Conservation (phyloP, 2,113 vertebrate species). For the Neogale vison region DNA sequence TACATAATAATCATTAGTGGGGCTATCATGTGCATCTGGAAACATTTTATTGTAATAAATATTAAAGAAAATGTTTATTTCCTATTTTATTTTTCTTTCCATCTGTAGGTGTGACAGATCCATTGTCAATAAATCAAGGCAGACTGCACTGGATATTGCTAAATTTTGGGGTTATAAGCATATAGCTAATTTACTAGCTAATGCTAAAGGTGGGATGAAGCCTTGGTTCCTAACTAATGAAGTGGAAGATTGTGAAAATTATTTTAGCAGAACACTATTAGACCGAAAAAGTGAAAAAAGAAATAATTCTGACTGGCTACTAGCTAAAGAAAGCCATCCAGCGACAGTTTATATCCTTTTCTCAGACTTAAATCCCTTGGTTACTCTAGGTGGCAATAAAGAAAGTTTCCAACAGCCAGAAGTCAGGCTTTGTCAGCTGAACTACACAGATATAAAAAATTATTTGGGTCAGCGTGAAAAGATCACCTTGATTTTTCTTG, state of each 20-base stretch:
- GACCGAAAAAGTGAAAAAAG: slow-evolving; percentile 92
- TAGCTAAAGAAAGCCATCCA: slow-evolving; percentile 84
- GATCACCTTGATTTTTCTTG: slow-evolving; percentile 90
- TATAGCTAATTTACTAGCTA: slow-evolving; percentile 87
- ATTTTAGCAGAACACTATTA: slow-evolving; percentile 91
- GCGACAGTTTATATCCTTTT: slow-evolving; percentile 92
- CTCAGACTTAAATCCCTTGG: slow-evolving; percentile 90
- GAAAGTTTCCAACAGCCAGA: slow-evolving; percentile 75
- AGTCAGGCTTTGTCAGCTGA: slow-evolving; percentile 88
- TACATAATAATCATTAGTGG: neutral
- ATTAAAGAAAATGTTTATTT: neutral
- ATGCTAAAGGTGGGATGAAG: slow-evolving; percentile 68
- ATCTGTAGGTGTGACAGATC: slow-evolving; percentile 89
- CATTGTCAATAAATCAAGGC: slow-evolving; percentile 89
- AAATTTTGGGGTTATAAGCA: slow-evolving; percentile 95
- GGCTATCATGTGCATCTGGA: neutral
- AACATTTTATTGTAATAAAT: slow-evolving; percentile 49
- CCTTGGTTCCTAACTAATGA: slow-evolving; percentile 76
- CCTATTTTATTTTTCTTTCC: slow-evolving; percentile 58
- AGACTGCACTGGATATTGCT: slow-evolving; percentile 94
- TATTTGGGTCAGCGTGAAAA: slow-evolving; percentile 83
- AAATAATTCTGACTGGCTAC: slow-evolving; percentile 89
- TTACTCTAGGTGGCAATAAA: slow-evolving; percentile 76
- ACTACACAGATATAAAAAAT: slow-evolving; percentile 83
- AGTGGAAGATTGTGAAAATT: slow-evolving; percentile 85